Evolutionary conservation across 2,888 invertebrate genomes (phyloP).

Genomic region (Calliopum simillimum): DNA sequence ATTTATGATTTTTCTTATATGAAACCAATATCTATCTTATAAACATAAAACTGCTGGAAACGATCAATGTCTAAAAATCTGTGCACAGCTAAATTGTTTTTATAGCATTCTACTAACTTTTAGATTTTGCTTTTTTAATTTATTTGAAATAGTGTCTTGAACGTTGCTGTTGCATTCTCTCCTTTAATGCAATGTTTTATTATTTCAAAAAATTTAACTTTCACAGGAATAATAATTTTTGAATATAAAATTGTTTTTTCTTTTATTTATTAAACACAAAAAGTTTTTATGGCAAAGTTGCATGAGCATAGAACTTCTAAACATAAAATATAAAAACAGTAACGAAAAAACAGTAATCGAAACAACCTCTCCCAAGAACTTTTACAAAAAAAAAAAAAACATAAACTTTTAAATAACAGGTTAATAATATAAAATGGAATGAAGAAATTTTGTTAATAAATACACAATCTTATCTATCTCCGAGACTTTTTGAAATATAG

Average conservation of each 20-base stretch:
- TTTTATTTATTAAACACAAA: no score
- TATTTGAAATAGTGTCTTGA: constrained; percentile 20
- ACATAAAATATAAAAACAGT: neutral
- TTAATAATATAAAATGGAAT: no score
- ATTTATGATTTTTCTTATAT: constrained; percentile 15
- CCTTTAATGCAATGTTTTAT: neutral
- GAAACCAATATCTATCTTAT: neutral
- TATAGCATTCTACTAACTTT: constrained; percentile 9
- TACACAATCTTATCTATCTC: no score
- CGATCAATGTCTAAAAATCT: constrained; percentile 33
- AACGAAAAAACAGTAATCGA: constrained; percentile 8
- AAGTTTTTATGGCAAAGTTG: constrained; percentile 13
- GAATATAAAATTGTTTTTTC: no score
- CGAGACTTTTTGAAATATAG: no score
- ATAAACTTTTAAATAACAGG: no score
- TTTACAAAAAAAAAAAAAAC: no score
- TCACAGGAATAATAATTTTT: no score
- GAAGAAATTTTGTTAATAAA: no score
- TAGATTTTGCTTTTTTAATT: no score
- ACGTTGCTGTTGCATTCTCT: neutral
- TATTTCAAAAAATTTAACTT: no score
- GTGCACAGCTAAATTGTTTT: constrained; percentile 32
- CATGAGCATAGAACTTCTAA: constrained; percentile 5
- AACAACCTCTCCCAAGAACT: no score
- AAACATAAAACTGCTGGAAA: neutral